phyloP scores from a whole-genome alignment of 2,888 invertebrate species.

The Smittia aterrima region DNA sequence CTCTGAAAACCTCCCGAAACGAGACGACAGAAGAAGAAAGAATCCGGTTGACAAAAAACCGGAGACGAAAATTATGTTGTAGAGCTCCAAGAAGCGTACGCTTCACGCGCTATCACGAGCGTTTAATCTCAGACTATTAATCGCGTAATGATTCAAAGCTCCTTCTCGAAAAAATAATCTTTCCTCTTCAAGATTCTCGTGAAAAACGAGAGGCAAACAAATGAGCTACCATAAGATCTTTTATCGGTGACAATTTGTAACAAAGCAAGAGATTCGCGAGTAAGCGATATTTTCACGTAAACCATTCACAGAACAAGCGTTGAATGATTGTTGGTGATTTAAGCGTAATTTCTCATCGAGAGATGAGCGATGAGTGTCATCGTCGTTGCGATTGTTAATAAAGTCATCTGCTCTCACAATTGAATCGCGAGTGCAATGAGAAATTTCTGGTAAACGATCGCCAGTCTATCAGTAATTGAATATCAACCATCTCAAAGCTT shows the following conservation, averaged over 20 bases:
- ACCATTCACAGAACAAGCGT: background rate
- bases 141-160: constrained; percentile 18
- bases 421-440: background rate
- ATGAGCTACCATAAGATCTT: constrained; percentile 18
- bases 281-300: constrained; percentile 14
- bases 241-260: constrained; percentile 40
- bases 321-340: constrained; percentile 34
- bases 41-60: background rate
- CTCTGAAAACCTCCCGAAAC: too few relatives aligned
- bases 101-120: constrained; percentile 10
- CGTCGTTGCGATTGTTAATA: background rate
- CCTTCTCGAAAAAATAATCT: background rate
- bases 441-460: background rate
- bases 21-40: background rate
- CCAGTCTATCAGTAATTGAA: constrained; percentile 32
- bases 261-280: constrained; percentile 28
- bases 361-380: background rate
- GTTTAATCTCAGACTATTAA: constrained; percentile 31
- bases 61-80: constrained; percentile 30
- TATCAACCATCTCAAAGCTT: background rate
- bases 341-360: constrained; percentile 13
- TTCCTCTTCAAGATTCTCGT: background rate
- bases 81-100: background rate
- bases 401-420: background rate
- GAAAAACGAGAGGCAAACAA: too few relatives aligned